phyloP scores from a whole-genome alignment of 2,888 invertebrate genomes.

The Mythimna loreyi region DNA sequence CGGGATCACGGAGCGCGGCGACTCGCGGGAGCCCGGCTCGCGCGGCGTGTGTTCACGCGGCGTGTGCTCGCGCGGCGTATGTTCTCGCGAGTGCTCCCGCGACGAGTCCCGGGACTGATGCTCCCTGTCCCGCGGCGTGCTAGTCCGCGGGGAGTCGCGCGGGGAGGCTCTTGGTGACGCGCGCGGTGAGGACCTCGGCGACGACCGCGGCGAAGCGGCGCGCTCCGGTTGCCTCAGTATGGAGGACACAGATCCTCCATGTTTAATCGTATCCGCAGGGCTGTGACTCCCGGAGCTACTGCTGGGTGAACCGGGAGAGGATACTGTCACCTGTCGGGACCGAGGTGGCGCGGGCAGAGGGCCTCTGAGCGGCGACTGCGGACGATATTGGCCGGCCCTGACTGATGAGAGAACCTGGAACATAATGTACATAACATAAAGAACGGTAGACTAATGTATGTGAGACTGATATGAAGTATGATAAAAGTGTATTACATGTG shows the following conservation, averaged over 20 bases:
- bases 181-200: conserved; percentile 83
- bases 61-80: conserved; percentile 73
- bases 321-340: conserved; percentile 87
- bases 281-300: conserved; percentile 96
- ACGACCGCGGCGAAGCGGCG: conserved; percentile 80
- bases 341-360: conserved; percentile 90
- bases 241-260: conserved; percentile 89
- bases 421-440: not conserved
- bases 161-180: conserved; percentile 79
- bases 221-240: conserved; percentile 86
- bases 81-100: conserved; percentile 75
- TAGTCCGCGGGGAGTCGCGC: conserved; percentile 82
- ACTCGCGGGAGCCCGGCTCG: conserved; percentile 71
- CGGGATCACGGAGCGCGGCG: conserved; percentile 83
- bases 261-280: conserved; percentile 94
- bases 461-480: not conserved
- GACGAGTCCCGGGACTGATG: conserved; percentile 81
- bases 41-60: conserved; percentile 70
- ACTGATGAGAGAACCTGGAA: conserved; percentile 93
- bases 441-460: not conserved
- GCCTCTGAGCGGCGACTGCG: conserved; percentile 93
- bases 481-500: conserved; percentile 87
- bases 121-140: conserved; percentile 78
- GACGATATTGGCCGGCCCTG: conserved; percentile 94
- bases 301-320: conserved; percentile 96